A percentile compares a stretch with the other conserved stretches of the same genome.
phyloP scores from a whole-genome alignment of 2,797 vertebrate genomes.

The Etheostoma nigrum region DNA sequence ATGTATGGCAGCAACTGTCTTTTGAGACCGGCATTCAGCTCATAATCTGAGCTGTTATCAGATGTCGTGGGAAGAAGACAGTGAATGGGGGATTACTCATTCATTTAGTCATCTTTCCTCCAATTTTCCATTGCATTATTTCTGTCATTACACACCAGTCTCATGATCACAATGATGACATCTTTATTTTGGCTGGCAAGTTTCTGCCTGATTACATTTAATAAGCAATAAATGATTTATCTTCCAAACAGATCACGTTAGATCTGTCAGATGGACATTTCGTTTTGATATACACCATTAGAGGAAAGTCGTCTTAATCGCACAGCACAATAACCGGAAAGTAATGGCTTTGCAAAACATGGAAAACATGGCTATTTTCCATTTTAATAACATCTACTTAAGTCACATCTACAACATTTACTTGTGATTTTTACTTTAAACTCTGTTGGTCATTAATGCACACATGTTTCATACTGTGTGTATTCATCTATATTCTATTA shows the following conservation, averaged over 20 bases:
- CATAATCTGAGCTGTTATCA: constrained; percentile 72
- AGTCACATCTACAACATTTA: constrained; percentile 7
- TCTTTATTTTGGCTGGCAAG: constrained; percentile 81
- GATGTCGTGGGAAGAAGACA: constrained; percentile 72
- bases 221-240: constrained; percentile 77
- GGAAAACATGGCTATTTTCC: constrained; percentile 62
- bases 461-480: constrained; percentile 13
- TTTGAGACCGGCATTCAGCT: constrained; percentile 65
- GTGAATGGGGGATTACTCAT: constrained; percentile 77
- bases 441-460: constrained; percentile 28
- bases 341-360: constrained; percentile 52
- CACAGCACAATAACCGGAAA: constrained; percentile 69
- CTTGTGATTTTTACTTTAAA: constrained; percentile 43
- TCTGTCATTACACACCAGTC: constrained; percentile 78
- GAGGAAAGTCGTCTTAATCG: constrained; percentile 52
- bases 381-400: constrained; percentile 69
- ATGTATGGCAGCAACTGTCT: constrained; percentile 68
- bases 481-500: constrained; percentile 9
- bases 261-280: constrained; percentile 75
- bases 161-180: constrained; percentile 78
- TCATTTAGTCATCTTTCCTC: constrained; percentile 80
- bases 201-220: constrained; percentile 82
- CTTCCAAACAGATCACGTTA: constrained; percentile 71
- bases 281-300: constrained; percentile 71
- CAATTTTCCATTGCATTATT: constrained; percentile 77